Evolutionary conservation across 1,140 invertebrate genomes (phyloP), one percentile per base, ranked within the genome.

Genomic region (Apis cerana): DNA sequence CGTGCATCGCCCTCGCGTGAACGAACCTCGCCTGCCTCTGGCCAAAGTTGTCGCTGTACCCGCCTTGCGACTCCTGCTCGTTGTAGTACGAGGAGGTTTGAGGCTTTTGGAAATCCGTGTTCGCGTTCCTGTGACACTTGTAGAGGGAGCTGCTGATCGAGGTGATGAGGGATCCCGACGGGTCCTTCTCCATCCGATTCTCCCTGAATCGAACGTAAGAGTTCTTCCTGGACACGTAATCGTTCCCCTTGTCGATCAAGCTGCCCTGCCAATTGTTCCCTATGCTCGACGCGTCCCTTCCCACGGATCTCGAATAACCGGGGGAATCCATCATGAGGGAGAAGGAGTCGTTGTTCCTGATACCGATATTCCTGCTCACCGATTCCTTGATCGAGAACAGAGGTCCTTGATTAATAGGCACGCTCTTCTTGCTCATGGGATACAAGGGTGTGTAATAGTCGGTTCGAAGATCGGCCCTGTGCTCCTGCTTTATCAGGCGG

Each of bases 61-160:
- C n/a, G 0, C 3, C 17, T 33, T 33, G 33, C 56, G 4, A 21
- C 0, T 61, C 58, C 2, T 4, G n/a, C 13, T 61, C 52, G 10
- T 15, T n/a, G 0, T 33, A 59, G 5, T 19, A 69, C 13, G 12
- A 52, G 0, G 67, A 33, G 0, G 19, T 12, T 7, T 23, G 23
- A 1, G 69, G 17, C 2, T 0, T 23, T 0, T 23, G 33, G 43
- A 15, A 8, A 23, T 65, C 50, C 0, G 19, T 21, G 3, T 7
- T 0, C 2, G 9, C n/a, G 5, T 43, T 27, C 1, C 43, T 75
- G 12, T 52, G n/a, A 2, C 64, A 58, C 21, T 17, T 82, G 48
- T 68, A 82, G 10, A 64, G 76, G 0, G 80, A 54, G n/a, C 72
- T 82, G 23, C 71, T 76, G 10, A 68, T 64, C 1, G 19, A 33